phyloP scores from a whole-genome alignment of 1,140 invertebrate species.

The Bombus picipes region DNA sequence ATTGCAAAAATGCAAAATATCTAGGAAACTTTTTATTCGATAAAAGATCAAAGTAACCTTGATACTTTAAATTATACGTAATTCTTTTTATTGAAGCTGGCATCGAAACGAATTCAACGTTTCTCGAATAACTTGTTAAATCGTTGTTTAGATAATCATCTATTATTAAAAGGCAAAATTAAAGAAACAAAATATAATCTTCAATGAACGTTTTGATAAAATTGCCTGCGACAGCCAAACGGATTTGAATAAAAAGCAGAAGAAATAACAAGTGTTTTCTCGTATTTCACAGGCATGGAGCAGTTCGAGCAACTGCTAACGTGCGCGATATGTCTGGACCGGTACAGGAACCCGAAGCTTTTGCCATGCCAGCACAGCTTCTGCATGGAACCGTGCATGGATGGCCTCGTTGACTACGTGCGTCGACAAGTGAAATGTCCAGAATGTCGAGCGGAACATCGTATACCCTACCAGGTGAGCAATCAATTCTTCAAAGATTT shows the following conservation, averaged over 20 bases:
- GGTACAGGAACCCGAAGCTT: constrained; percentile 97
- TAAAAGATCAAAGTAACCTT: no score
- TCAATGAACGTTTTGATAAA: no score
- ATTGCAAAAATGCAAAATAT: no score
- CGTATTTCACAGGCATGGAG: constrained; percentile 87
- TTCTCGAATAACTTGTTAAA: no score
- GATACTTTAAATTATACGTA: no score
- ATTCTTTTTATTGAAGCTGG: no score
- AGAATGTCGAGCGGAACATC: constrained; percentile 98
- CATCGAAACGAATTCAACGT: no score
- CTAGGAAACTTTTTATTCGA: no score
- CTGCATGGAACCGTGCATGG: constrained; percentile 99
- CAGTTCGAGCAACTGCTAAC: constrained; percentile 98
- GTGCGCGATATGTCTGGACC: constrained; percentile 98
- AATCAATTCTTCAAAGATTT: neutral
- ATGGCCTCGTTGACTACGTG: constrained; percentile 97
- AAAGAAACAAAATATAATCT: no score
- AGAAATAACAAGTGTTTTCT: neutral
- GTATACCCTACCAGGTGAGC: constrained; percentile 93
- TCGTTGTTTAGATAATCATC: no score
- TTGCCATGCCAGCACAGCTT: constrained; percentile 99
- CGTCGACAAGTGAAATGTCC: constrained; percentile 98
- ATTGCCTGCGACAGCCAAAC: no score
- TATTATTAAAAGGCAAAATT: no score
- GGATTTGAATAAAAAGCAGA: neutral